Evolutionary conservation across 2,888 invertebrate genomes (phyloP).

Genomic region (Troides helena): DNA sequence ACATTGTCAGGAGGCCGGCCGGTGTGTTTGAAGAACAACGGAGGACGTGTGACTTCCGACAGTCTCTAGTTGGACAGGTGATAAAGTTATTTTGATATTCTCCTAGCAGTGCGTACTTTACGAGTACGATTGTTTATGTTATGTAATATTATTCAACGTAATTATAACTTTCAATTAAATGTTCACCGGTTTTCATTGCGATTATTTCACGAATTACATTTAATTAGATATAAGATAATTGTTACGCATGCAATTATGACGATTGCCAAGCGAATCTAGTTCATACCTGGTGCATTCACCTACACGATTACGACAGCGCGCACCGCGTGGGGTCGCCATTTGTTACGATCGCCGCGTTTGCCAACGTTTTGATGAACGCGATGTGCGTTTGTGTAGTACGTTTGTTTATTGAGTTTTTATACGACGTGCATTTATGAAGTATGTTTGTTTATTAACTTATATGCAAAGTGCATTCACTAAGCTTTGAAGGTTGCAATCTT

Average conservation of each 20-base stretch:
- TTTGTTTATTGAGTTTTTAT: not conserved
- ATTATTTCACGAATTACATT: constrained; percentile 11
- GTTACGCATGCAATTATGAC: constrained; percentile 29
- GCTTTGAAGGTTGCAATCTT: too few species aligned
- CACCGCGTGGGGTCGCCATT: constrained; percentile 36
- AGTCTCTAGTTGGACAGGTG: too few species aligned
- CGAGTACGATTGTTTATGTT: too few species aligned
- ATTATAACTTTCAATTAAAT: not conserved
- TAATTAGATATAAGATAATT: constrained; percentile 23
- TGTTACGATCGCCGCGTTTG: not conserved
- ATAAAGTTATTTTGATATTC: too few species aligned
- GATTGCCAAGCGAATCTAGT: constrained; percentile 42
- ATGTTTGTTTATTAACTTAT: too few species aligned
- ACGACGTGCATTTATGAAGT: not conserved
- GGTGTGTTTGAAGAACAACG: too few species aligned
- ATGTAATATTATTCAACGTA: not conserved
- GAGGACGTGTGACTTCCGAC: too few species aligned
- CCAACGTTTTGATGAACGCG: not conserved
- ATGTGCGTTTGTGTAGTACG: not conserved
- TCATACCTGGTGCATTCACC: constrained; percentile 69
- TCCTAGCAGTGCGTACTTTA: too few species aligned
- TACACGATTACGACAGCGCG: constrained; percentile 61
- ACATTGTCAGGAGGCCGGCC: too few species aligned
- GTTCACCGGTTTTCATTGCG: not conserved
- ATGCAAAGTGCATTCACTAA: too few species aligned